phyloP scores from a whole-genome alignment of 2,888 invertebrate species.

The Augiades crinisus region DNA sequence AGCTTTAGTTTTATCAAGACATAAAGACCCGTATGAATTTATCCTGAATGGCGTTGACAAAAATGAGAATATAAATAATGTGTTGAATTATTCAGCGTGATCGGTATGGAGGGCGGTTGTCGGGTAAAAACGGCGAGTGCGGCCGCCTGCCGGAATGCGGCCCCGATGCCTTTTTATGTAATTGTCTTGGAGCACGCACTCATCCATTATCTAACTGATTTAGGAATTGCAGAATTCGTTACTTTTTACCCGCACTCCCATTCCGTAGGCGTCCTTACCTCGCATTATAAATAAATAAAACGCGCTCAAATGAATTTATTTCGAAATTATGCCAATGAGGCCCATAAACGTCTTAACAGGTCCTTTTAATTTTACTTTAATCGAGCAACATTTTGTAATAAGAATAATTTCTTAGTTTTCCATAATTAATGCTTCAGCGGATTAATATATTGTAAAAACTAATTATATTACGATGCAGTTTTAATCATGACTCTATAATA shows the following conservation, averaged over 20 bases:
- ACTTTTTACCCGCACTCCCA: constrained; percentile 42
- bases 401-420: neutral
- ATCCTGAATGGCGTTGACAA: constrained; percentile 78
- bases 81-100: constrained; percentile 80
- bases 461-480: neutral
- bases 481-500: constrained; percentile 8
- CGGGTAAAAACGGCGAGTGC: constrained; percentile 58
- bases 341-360: constrained; percentile 1
- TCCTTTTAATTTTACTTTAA: neutral
- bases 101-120: constrained; percentile 70
- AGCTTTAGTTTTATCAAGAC: constrained; percentile 80
- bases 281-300: constrained; percentile 24
- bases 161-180: constrained; percentile 72
- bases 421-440: neutral
- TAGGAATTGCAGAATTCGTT: constrained; percentile 53
- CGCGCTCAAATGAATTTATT: constrained; percentile 21
- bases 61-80: constrained; percentile 80
- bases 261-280: constrained; percentile 21
- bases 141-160: constrained; percentile 66
- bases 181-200: constrained; percentile 76
- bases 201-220: constrained; percentile 77
- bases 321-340: constrained; percentile 21
- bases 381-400: neutral
- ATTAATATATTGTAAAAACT: neutral
- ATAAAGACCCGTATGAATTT: constrained; percentile 78